phyloP scores from a whole-genome alignment of 2,113 vertebrate genomes.

The Excalfactoria chinensis region DNA sequence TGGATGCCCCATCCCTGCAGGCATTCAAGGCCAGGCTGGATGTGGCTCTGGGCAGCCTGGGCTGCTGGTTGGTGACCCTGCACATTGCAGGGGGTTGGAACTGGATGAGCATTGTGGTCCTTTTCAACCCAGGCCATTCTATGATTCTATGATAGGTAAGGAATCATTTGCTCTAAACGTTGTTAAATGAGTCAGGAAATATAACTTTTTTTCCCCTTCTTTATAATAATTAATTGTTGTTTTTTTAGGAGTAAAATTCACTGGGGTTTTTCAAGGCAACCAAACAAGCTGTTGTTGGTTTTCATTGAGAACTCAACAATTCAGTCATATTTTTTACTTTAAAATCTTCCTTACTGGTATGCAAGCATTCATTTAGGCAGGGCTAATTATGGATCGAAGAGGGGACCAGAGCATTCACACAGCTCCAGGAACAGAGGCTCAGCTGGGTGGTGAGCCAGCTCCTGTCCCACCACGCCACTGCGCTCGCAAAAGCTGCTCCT shows the following conservation, averaged over 20 bases:
- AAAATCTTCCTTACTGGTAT: not conserved
- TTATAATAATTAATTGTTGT: not conserved
- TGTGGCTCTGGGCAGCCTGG: no score
- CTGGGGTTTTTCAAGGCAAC: not conserved
- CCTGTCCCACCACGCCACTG: not conserved
- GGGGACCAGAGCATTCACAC: not conserved
- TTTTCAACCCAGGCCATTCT: no score
- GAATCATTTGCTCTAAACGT: not conserved
- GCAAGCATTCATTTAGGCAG: slow-evolving; percentile 15
- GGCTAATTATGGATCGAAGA: not conserved
- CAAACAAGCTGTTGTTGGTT: slow-evolving; percentile 22
- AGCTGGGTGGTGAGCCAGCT: not conserved
- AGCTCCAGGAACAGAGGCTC: slow-evolving; percentile 1
- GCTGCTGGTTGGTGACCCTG: no score
- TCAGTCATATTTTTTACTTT: slow-evolving; percentile 36
- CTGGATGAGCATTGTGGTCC: no score
- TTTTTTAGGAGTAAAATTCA: slow-evolving; percentile 19
- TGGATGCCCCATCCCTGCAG: no score
- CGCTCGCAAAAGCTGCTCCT: not conserved
- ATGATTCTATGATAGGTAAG: not conserved
- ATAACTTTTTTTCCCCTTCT: not conserved
- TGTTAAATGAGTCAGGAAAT: not conserved
- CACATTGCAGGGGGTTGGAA: no score
- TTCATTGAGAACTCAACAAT: slow-evolving; percentile 32
- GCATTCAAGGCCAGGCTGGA: no score